phyloP scores from a whole-genome alignment of 2,113 vertebrate species.

The Mellivora capensis region DNA sequence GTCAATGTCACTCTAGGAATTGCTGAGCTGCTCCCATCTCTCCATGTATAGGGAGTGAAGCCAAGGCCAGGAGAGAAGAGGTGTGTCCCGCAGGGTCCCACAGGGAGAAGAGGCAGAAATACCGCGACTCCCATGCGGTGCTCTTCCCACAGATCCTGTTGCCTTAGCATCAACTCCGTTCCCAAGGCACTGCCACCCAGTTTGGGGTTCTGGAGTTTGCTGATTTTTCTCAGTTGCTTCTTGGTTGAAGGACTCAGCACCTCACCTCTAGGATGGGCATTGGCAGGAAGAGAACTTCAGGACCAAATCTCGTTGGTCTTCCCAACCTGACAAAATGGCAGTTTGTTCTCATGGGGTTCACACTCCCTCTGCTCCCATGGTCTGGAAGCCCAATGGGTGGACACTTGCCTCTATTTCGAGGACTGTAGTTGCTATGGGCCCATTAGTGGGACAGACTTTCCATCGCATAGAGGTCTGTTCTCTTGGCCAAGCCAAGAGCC shows the following conservation, averaged over 20 bases:
- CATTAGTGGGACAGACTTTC: neutral
- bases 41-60: neutral
- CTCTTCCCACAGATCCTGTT: neutral
- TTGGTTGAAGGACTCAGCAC: neutral
- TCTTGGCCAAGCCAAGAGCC: neutral
- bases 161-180: neutral
- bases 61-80: neutral
- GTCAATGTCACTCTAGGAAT: neutral
- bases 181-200: neutral
- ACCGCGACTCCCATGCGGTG: neutral
- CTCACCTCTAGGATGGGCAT: neutral
- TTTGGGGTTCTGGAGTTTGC: neutral
- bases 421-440: neutral
- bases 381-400: neutral
- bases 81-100: neutral
- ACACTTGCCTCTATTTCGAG: neutral
- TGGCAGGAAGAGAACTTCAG: neutral
- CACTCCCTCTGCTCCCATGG: neutral
- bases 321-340: neutral
- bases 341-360: neutral
- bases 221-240: neutral
- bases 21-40: neutral
- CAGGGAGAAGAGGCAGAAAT: neutral
- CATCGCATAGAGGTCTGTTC: neutral
- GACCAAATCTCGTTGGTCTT: neutral